A percentile compares a stretch with the other conserved stretches of the same genome.
phyloP scores from a whole-genome alignment of 2,888 invertebrate genomes.

The Oligia fasciuncula region DNA sequence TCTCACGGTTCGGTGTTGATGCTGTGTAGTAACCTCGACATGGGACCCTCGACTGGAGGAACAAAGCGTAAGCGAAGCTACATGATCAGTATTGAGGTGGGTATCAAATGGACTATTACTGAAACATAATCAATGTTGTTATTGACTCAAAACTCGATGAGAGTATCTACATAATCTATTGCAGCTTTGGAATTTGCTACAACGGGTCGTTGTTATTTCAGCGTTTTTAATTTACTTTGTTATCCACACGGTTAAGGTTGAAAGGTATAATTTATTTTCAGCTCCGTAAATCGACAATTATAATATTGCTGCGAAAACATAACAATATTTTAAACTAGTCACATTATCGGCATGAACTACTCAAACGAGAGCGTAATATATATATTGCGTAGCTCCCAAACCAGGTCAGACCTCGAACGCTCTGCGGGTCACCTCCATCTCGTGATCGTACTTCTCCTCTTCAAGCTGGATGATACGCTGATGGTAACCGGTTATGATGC shows the following conservation, averaged over 20 bases:
- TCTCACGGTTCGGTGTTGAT: conserved; percentile 70
- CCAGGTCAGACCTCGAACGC: conserved; percentile 96
- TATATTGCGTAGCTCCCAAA: conserved; percentile 82
- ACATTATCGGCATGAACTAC: conserved; percentile 88
- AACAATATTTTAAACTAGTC: conserved; percentile 84
- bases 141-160: conserved; percentile 82
- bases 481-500: conserved; percentile 94
- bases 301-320: conserved; percentile 88
- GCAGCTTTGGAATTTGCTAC: conserved; percentile 80
- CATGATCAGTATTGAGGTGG: conserved; percentile 79
- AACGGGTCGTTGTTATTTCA: conserved; percentile 87
- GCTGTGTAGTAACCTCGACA: conserved; percentile 77
- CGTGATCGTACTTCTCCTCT: conserved; percentile 99
- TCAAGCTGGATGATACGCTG: conserved; percentile 95
- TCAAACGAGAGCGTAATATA: conserved; percentile 84
- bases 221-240: conserved; percentile 84
- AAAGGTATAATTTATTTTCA: conserved; percentile 82
- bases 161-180: conserved; percentile 83
- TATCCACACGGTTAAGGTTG: conserved; percentile 89
- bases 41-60: conserved; percentile 76
- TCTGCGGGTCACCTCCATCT: conserved; percentile 98
- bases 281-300: conserved; percentile 81
- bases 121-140: conserved; percentile 80
- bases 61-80: conserved; percentile 89
- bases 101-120: conserved; percentile 80